Evolutionary conservation across 2,888 invertebrate genomes (phyloP), one percentile per base, ranked within the genome.

Genomic region (Toxonevra muliebris): DNA sequence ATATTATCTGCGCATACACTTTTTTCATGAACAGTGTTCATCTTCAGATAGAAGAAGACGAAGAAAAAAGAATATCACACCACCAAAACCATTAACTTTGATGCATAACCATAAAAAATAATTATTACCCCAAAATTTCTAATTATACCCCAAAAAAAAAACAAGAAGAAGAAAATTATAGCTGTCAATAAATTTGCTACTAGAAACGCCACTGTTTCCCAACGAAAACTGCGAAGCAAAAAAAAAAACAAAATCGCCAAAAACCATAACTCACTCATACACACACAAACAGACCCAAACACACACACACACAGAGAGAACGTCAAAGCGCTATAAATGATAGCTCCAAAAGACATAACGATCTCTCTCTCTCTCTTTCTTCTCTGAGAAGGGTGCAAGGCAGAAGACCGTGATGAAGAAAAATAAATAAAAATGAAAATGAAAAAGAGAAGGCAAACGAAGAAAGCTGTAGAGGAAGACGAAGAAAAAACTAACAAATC

Each of bases 151-250:
- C 76, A 76, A 77, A 76, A 74, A 78, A 78, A 30, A 30, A 30
- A 30, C 30, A 30, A 30, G 30, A 30, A 30, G 30, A 7, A 30
- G 30, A 30, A 30, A 79, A 79, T 79, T 79, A 79, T 79, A 77
- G 78, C 79, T 79, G 79, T 79, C 79, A 79, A 79, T 79, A 79
- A 79, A 79, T 79, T 79, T 79, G 79, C 70, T 70, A 70, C 68
- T 68, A 66, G 61, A 63, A 61, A 68, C 68, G 68, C 79, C 79
- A 78, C 79, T 79, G 79, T 74, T 62, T 61, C 13, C 41, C 40
- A 48, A 17, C 42, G 41, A 2, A 50, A 30, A 43, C 66, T 71
- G 75, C 73, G 75, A 73, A 75, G 73, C 73, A 76, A 73, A 72
- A 76, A 70, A 76, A 78, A 76, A 74, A 79, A 77, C 55, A 57